Percentiles rank a stretch among this genome's conserved stretches.
phyloP scores from a whole-genome alignment of 2,888 invertebrate species.

The Papilio elwesi region DNA sequence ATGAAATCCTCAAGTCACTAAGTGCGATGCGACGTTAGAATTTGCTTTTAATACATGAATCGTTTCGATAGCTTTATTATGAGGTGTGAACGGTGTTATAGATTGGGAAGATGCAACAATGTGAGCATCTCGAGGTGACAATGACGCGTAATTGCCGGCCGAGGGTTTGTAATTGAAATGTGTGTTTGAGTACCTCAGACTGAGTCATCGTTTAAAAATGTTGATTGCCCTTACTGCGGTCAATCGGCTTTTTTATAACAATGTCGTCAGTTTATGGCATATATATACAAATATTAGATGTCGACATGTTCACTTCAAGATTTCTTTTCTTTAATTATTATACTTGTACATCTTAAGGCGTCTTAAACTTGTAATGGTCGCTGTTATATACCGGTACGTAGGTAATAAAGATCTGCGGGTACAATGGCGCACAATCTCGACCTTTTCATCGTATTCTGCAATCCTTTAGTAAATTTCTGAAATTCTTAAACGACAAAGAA shows the following conservation, averaged over 20 bases:
- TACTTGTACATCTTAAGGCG: background rate
- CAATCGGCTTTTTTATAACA: conserved; percentile 43
- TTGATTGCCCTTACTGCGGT: conserved; percentile 67
- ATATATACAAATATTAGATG: conserved; percentile 4
- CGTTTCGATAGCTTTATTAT: conserved; percentile 80
- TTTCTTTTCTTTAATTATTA: background rate
- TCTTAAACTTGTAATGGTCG: background rate
- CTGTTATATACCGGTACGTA: conserved; percentile 10
- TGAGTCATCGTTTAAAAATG: conserved; percentile 72
- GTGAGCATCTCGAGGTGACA: conserved; percentile 72
- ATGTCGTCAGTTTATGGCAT: conserved; percentile 40
- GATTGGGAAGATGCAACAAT: conserved; percentile 70
- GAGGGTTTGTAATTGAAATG: conserved; percentile 78
- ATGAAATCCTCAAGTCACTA: conserved; percentile 81
- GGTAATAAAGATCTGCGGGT: conserved; percentile 23
- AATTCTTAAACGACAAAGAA: conserved; percentile 43
- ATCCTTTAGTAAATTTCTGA: conserved; percentile 40
- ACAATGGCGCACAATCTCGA: conserved; percentile 35
- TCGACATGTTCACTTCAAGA: conserved; percentile 2
- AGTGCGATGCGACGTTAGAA: conserved; percentile 72
- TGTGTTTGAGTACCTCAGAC: conserved; percentile 63
- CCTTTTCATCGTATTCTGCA: conserved; percentile 39
- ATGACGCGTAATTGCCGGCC: conserved; percentile 78
- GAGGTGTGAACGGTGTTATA: conserved; percentile 67
- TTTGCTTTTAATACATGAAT: conserved; percentile 78